These are phyloP conservation scores for Eupithecia tripunctaria DNA, from an alignment of 2,888 invertebrate genomes.

Conservation along the genomic window DNA sequence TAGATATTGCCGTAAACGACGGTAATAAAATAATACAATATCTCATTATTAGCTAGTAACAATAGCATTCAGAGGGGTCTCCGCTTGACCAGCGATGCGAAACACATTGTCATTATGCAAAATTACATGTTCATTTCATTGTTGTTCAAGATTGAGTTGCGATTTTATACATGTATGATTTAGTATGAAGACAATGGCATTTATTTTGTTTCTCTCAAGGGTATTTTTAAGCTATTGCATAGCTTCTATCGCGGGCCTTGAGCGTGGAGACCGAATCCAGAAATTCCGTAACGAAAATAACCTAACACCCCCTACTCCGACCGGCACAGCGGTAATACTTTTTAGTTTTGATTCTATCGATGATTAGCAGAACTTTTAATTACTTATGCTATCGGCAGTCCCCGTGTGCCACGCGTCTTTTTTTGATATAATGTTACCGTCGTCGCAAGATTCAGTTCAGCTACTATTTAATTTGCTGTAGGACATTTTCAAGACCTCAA, in stretches of 20 bases:
- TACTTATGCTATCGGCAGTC: too few species aligned
- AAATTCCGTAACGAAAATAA: too few species aligned
- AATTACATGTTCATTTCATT: conserved; percentile 35
- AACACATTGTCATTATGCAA: conserved; percentile 43
- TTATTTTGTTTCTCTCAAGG: background rate
- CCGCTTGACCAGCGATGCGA: conserved; percentile 43
- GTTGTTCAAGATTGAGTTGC: conserved; percentile 10
- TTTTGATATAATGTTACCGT: too few species aligned
- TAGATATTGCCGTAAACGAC: background rate
- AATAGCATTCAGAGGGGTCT: conserved; percentile 22
- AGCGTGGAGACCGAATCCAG: too few species aligned
- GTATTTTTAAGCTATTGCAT: too few species aligned
- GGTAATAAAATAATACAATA: background rate
- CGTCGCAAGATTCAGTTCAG: too few species aligned
- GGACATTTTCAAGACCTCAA: background rate
- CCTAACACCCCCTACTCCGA: too few species aligned
- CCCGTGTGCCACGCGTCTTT: too few species aligned
- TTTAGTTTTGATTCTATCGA: too few species aligned
- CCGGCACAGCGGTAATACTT: too few species aligned
- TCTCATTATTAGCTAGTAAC: conserved; percentile 16
- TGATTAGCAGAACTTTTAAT: too few species aligned
- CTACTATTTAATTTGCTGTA: background rate
- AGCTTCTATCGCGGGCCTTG: too few species aligned
- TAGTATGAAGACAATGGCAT: background rate
- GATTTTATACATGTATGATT: background rate